Evolutionary conservation across 2,113 vertebrate species (phyloP), one percentile per base, ranked within the genome.

Genomic region (Alethe castanea): DNA sequence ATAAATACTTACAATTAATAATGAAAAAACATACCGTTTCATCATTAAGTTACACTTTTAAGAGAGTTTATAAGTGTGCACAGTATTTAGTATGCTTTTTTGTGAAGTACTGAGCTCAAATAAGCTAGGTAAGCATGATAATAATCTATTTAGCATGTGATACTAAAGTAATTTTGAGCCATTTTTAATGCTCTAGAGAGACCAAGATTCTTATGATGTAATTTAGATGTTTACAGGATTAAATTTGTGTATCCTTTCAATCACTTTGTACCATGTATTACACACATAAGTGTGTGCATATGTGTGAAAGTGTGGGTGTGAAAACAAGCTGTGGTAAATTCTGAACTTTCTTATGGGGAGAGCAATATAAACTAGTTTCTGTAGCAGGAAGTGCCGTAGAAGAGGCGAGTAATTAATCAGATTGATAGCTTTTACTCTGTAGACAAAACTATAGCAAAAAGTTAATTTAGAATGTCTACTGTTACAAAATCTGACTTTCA

Each of bases 381-480:
- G 77, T 59, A 96, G 54, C 40, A 96, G 65, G 87, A 94, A 79
- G 29, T 67, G 47, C 62, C 62, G 77, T 38, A 74, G 35, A n/a
- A 81, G 44, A 95, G 66, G 28, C 76, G 66, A 95, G 94, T 82
- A 97, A 95, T 90, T 90, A 94, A 95, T 94, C 65, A 91, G 47
- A 89, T 86, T 86, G 73, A 40, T 94, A 79, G 66, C 29, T 84
- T 90, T 95, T 91, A 36, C 25, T 83, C 56, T 90, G 54, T 45
- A 95, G 35, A 73, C 57, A 94, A 94, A 96, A 92, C 70, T 90
- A 54, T 87, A 23, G 38, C 22, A 87, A 81, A 87, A 81, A 95
- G 23, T 36, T 94, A 86, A 82, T 82, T 86, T 95, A 85, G 48
- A 94, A 77, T 91, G 38, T 92, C 94, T 38, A 18, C 60, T 93